A percentile compares a stretch with the other conserved stretches of the same genome.
Conservation (phyloP, 1,140 invertebrate species). For the Heliconius hewitsoni region DNA sequence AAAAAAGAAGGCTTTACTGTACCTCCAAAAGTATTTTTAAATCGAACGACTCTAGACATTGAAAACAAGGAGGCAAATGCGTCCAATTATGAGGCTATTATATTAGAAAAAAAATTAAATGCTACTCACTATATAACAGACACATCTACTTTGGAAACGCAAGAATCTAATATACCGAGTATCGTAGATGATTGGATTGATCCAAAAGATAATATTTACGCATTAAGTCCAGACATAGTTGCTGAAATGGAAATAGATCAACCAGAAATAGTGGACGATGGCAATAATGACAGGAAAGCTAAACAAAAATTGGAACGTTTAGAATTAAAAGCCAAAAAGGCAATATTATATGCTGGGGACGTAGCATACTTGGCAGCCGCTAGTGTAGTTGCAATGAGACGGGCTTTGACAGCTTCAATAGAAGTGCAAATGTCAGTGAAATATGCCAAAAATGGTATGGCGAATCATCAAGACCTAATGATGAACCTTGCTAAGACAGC, state of each 20-base stretch:
- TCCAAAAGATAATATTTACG: slow-evolving; percentile 56
- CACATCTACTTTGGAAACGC: slow-evolving; percentile 51
- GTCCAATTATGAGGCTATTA: slow-evolving; percentile 57
- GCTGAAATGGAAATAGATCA: slow-evolving; percentile 72
- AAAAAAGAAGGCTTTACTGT: slow-evolving; percentile 32
- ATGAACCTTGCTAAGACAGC: slow-evolving; percentile 76
- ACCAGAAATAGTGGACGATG: slow-evolving; percentile 61
- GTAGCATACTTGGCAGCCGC: slow-evolving; percentile 73
- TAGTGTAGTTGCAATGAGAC: slow-evolving; percentile 71
- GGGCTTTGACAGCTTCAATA: slow-evolving; percentile 71
- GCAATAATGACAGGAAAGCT: slow-evolving; percentile 59
- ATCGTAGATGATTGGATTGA: slow-evolving; percentile 67
- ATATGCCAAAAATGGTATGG: slow-evolving; percentile 72
- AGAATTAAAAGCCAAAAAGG: slow-evolving; percentile 72
- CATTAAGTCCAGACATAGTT: slow-evolving; percentile 60
- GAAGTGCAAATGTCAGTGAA: slow-evolving; percentile 75
- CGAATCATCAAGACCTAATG: slow-evolving; percentile 75
- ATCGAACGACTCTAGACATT: slow-evolving; percentile 65
- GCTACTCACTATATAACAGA: slow-evolving; percentile 54
- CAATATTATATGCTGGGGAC: slow-evolving; percentile 72
- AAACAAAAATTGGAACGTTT: slow-evolving; percentile 67
- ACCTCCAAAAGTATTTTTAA: slow-evolving; percentile 64
- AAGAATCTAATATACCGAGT: slow-evolving; percentile 56
- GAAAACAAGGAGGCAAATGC: slow-evolving; percentile 48
- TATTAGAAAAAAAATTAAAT: slow-evolving; percentile 63